Evolutionary conservation across 2,797 vertebrate genomes (phyloP).

Genomic region (Sebastes diaconus): DNA sequence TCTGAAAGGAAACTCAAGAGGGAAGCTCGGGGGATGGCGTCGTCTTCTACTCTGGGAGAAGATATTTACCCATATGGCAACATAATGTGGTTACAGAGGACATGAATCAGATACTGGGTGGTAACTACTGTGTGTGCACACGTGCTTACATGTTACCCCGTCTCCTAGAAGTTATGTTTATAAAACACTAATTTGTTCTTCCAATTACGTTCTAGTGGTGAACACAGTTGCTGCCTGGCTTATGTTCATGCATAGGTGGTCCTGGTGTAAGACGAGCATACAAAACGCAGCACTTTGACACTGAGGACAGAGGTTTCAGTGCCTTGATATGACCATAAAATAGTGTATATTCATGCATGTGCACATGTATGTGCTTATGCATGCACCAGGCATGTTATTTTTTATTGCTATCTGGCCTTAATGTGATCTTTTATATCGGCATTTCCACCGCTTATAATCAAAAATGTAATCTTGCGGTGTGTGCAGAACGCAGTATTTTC

Average conservation of each 20-base stretch:
- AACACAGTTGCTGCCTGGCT: background rate
- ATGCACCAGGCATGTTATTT: too few relatives aligned
- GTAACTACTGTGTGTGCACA: background rate
- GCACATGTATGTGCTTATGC: too few relatives aligned
- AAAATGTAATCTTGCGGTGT: too few relatives aligned
- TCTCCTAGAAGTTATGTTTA: background rate
- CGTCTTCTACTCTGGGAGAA: background rate
- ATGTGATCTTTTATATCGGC: too few relatives aligned
- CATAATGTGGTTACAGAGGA: background rate
- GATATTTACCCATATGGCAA: background rate
- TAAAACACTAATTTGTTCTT: background rate
- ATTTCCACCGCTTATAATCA: too few relatives aligned
- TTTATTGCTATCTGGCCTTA: too few relatives aligned
- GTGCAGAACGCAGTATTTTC: too few relatives aligned
- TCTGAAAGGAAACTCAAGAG: slow-evolving; percentile 3
- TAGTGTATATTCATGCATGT: too few relatives aligned
- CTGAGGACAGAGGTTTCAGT: background rate
- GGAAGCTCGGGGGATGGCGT: background rate
- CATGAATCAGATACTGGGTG: background rate
- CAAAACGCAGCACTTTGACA: background rate
- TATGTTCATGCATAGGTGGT: too few relatives aligned
- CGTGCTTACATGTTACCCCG: background rate
- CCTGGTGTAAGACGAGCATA: too few relatives aligned
- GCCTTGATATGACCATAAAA: background rate
- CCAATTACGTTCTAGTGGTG: background rate